These are phyloP conservation scores for Formica aserva DNA, from an alignment of 2,888 invertebrate genomes.

Conservation along the genomic window DNA sequence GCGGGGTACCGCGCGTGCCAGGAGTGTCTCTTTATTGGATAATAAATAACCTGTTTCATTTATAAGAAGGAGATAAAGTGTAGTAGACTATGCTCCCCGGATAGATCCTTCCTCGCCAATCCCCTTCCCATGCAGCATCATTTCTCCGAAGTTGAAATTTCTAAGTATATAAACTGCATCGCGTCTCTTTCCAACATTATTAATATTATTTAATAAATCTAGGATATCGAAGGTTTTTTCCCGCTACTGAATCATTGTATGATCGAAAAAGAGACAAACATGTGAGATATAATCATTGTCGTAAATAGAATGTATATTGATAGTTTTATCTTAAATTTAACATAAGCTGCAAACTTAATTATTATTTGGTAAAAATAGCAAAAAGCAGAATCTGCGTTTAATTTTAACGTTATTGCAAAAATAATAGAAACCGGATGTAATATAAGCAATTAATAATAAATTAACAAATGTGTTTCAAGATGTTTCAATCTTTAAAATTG, in stretches of 20 bases:
- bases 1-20: constrained; percentile 72
- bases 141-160: constrained; percentile 45
- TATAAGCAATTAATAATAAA: constrained; percentile 9
- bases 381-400: background rate
- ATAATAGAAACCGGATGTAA: background rate
- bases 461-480: background rate
- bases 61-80: constrained; percentile 80
- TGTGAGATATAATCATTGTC: background rate
- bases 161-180: constrained; percentile 24
- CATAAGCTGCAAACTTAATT: background rate
- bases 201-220: constrained; percentile 51
- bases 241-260: constrained; percentile 6
- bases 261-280: background rate
- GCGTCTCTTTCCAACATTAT: constrained; percentile 46
- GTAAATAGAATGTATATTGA: background rate
- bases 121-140: constrained; percentile 30
- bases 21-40: constrained; percentile 82
- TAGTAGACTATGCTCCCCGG: constrained; percentile 63
- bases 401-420: background rate
- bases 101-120: constrained; percentile 49
- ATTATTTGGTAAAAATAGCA: background rate
- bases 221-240: constrained; percentile 5
- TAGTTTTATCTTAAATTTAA: background rate
- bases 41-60: constrained; percentile 83
- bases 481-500: background rate